Conservation (phyloP, 1,140 invertebrate species). For the Euura lappo region DNA sequence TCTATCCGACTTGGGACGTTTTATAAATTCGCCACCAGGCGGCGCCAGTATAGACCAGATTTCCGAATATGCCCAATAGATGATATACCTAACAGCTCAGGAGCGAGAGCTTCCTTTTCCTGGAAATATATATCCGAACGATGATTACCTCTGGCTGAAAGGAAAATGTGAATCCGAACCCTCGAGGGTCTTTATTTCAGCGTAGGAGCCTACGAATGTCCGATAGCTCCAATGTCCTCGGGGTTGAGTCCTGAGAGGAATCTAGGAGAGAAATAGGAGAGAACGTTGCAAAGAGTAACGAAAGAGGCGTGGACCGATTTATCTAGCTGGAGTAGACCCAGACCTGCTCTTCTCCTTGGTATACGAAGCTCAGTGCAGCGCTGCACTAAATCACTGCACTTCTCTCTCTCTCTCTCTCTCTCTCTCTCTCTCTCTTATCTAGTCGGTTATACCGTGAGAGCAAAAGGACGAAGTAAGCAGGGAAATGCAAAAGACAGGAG, state of each 20-base stretch:
- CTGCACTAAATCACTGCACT: slow-evolving; percentile 11
- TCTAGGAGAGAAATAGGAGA: not conserved
- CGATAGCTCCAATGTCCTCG: too few species aligned
- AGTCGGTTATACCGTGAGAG: not conserved
- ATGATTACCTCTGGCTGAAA: too few species aligned
- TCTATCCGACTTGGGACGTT: too few species aligned
- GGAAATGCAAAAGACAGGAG: not conserved
- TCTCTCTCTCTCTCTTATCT: not conserved
- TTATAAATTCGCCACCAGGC: too few species aligned
- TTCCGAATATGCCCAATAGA: too few species aligned
- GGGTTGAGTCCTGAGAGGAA: not conserved
- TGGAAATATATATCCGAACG: too few species aligned
- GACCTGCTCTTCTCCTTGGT: not conserved
- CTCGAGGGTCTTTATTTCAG: too few species aligned
- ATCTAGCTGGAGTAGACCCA: not conserved
- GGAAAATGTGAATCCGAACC: too few species aligned
- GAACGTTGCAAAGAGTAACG: not conserved
- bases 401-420: not conserved
- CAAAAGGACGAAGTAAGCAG: not conserved
- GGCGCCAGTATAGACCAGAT: too few species aligned
- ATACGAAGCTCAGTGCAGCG: not conserved
- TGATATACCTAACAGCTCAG: too few species aligned
- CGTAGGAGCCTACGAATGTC: too few species aligned
- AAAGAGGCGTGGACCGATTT: not conserved
- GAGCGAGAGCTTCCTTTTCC: too few species aligned